A percentile compares a stretch with the other conserved stretches of the same genome.
Evolutionary conservation across 2,888 invertebrate genomes (phyloP).

Genomic region (Pandemis heparana): DNA sequence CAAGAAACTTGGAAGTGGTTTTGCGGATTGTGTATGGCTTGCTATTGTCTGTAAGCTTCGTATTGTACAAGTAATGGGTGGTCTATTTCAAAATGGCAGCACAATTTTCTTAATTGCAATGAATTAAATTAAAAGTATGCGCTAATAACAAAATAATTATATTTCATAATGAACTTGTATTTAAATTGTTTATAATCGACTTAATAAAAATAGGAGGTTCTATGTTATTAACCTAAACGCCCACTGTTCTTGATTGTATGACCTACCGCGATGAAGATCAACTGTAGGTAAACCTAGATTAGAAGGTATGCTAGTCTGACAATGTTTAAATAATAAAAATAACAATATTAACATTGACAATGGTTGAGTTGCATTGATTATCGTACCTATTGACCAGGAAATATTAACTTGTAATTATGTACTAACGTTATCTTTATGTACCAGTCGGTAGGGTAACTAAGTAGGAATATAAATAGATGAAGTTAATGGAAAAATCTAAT

Average conservation of each 20-base stretch:
- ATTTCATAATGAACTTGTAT: background rate
- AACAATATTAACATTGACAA: too few relatives aligned
- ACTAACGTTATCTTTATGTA: background rate
- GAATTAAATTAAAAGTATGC: background rate
- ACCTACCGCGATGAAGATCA: background rate
- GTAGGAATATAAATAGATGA: background rate
- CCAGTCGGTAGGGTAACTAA: background rate
- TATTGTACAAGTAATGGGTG: background rate
- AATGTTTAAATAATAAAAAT: too few relatives aligned
- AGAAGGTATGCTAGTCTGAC: too few relatives aligned
- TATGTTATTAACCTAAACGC: background rate
- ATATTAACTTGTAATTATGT: background rate
- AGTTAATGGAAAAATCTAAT: too few relatives aligned
- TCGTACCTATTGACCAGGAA: background rate
- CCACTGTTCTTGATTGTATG: background rate
- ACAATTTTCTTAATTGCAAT: background rate
- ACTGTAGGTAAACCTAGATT: background rate
- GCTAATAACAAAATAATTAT: background rate
- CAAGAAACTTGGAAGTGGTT: background rate
- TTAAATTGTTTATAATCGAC: background rate
- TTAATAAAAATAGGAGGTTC: too few relatives aligned
- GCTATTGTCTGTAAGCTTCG: background rate
- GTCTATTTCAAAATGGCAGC: background rate
- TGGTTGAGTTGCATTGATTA: background rate
- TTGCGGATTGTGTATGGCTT: background rate